Percentiles rank a stretch among this genome's conserved stretches.
phyloP scores from a whole-genome alignment of 2,888 invertebrate genomes.

The Tipula unca region DNA sequence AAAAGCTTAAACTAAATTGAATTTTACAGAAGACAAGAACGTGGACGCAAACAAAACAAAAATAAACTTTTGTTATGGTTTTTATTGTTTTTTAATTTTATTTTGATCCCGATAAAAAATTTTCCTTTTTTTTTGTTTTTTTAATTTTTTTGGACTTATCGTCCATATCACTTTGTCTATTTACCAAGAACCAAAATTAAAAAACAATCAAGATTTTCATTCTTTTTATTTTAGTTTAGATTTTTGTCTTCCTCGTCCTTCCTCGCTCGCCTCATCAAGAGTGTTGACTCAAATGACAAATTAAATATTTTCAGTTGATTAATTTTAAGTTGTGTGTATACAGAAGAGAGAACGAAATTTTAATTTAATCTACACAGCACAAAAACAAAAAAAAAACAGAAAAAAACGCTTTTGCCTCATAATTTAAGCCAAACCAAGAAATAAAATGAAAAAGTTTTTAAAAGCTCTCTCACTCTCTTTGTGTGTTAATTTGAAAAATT shows the following conservation, averaged over 20 bases:
- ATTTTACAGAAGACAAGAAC: background rate
- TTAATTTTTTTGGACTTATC: background rate
- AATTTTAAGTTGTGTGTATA: background rate
- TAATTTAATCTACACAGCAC: background rate
- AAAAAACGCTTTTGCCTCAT: background rate
- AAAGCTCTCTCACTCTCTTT: background rate
- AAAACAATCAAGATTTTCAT: background rate
- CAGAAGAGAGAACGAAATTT: background rate
- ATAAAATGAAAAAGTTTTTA: background rate
- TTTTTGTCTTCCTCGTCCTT: background rate
- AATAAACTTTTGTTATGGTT: background rate
- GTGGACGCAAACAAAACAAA: background rate
- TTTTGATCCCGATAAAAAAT: background rate
- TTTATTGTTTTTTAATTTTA: background rate
- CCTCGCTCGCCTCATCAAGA: background rate
- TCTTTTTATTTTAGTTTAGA: background rate
- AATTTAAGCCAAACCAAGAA: background rate
- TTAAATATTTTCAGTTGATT: slow-evolving; percentile 14
- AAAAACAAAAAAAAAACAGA: background rate
- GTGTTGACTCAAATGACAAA: background rate
- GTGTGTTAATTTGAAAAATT: background rate
- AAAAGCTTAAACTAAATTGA: background rate
- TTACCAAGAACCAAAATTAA: background rate
- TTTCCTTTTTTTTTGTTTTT: background rate
- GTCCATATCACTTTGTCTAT: background rate